These are phyloP conservation scores for Thera obeliscata DNA, from an alignment of 2,888 invertebrate species.

Conservation along the genomic window DNA sequence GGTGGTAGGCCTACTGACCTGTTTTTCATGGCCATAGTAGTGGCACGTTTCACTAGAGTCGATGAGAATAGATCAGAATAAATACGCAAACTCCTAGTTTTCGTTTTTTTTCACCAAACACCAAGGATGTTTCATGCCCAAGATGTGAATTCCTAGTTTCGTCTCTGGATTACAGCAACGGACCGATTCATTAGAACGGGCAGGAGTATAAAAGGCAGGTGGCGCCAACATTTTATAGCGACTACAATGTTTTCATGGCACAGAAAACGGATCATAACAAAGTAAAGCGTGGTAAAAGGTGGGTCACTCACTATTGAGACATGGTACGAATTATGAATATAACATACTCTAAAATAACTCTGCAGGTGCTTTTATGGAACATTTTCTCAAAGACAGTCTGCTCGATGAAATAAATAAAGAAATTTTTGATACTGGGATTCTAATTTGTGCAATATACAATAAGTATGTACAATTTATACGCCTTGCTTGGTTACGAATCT, in stretches of 20 bases:
- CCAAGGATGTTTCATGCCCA: neutral
- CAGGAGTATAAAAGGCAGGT: constrained; percentile 51
- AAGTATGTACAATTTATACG: too few species aligned
- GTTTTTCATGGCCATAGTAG: neutral
- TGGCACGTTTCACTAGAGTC: too few species aligned
- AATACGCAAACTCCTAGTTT: neutral
- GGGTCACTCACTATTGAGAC: too few species aligned
- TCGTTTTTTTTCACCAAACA: neutral
- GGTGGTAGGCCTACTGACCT: too few species aligned
- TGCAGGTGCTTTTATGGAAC: too few species aligned
- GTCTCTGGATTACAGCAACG: constrained; percentile 22
- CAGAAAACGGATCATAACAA: constrained; percentile 14
- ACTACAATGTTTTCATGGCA: constrained; percentile 26
- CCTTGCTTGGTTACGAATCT: constrained; percentile 44
- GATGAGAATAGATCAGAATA: too few species aligned
- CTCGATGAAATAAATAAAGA: too few species aligned
- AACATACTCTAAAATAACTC: too few species aligned
- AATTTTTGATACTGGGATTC: too few species aligned
- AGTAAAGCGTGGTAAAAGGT: too few species aligned
- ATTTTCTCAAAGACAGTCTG: too few species aligned
- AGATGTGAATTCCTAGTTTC: constrained; percentile 1
- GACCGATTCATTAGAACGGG: constrained; percentile 56
- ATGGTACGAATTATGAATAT: too few species aligned
- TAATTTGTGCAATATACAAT: neutral
- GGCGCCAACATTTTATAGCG: constrained; percentile 56